These are phyloP conservation scores for Isurus oxyrinchus DNA, from an alignment of 2,113 vertebrate genomes.

Conservation along the genomic window DNA sequence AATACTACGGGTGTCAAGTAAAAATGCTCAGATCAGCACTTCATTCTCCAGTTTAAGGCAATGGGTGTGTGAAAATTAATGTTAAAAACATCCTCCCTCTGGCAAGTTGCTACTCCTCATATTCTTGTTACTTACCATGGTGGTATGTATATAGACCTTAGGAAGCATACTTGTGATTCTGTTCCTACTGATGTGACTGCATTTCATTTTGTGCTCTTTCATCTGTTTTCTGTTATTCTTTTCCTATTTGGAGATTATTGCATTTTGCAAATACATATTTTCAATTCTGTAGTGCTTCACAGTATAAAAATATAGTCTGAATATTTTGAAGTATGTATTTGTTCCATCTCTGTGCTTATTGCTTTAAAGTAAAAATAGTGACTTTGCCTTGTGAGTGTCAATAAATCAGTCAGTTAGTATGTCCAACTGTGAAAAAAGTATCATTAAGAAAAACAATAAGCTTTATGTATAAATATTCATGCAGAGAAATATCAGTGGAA, in stretches of 20 bases:
- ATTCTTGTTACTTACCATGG: neutral
- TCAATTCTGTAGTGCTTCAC: neutral
- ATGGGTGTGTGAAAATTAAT: neutral
- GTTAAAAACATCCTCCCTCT: neutral
- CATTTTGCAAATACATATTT: conserved; percentile 19
- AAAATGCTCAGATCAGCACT: neutral
- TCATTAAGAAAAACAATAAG: conserved; percentile 19
- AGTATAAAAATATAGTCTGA: neutral
- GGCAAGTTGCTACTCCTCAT: neutral
- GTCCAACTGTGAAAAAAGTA: neutral
- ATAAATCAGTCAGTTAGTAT: conserved; percentile 27
- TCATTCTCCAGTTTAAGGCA: neutral
- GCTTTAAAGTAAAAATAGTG: conserved; percentile 9
- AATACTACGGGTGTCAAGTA: neutral
- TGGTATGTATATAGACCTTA: neutral
- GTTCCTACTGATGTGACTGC: neutral
- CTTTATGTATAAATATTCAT: conserved; percentile 22
- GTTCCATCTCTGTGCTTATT: neutral
- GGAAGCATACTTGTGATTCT: neutral
- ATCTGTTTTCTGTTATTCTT: neutral
- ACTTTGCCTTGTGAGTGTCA: neutral
- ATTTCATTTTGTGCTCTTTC: neutral
- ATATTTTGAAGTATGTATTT: neutral
- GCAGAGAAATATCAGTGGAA: neutral
- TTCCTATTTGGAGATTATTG: neutral